Evolutionary conservation across 2,888 invertebrate species (phyloP).

Genomic region (Diarsia dahlii): DNA sequence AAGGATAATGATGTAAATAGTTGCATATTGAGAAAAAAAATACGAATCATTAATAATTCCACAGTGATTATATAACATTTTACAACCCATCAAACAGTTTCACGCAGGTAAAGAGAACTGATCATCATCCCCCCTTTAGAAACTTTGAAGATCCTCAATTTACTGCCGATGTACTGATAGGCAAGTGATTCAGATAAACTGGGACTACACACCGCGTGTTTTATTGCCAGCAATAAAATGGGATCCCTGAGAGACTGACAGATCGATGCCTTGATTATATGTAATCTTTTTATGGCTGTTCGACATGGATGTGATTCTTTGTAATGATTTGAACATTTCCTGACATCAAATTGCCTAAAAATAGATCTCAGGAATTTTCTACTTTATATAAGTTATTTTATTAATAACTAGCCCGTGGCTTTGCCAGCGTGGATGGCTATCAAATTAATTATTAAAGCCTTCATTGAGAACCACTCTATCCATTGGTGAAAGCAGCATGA

Average conservation of each 20-base stretch:
- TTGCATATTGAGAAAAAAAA: neutral
- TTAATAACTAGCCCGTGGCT: neutral
- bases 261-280: conserved; percentile 51
- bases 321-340: conserved; percentile 31
- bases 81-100: conserved; percentile 4
- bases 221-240: conserved; percentile 61
- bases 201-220: conserved; percentile 54
- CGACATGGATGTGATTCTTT: conserved; percentile 34
- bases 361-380: neutral
- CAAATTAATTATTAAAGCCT: no score
- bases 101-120: conserved; percentile 36
- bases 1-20: no score
- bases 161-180: conserved; percentile 54
- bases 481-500: no score
- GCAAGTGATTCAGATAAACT: conserved; percentile 57
- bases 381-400: neutral
- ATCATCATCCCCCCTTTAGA: conserved; percentile 17
- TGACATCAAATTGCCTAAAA: neutral
- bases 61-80: conserved; percentile 2
- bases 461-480: no score
- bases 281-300: conserved; percentile 49
- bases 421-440: no score
- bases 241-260: conserved; percentile 50
- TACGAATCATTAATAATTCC: neutral
- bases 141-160: conserved; percentile 34